These are phyloP conservation scores for Maniola jurtina DNA, from an alignment of 1,140 invertebrate species.

Conservation along the genomic window DNA sequence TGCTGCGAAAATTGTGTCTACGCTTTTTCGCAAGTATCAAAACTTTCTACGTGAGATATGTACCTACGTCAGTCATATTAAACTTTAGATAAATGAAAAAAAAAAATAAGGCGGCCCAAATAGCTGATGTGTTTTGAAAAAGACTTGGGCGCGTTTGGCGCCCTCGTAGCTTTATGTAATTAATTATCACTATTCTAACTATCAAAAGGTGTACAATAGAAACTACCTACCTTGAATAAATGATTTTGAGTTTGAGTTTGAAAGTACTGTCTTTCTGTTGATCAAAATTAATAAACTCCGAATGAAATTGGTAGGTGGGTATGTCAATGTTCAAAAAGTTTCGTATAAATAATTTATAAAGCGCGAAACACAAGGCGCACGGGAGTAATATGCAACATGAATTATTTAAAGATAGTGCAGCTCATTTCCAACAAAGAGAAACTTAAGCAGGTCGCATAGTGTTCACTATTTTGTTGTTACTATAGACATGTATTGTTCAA, in stretches of 20 bases:
- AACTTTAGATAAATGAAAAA: no score
- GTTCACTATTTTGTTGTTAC: slow-evolving; percentile 27
- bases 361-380: slow-evolving; percentile 30
- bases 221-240: no score
- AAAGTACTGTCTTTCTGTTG: background rate
- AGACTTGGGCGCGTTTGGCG: no score
- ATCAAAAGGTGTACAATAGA: no score
- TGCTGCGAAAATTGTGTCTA: background rate
- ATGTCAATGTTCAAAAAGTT: slow-evolving; percentile 23
- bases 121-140: no score
- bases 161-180: no score
- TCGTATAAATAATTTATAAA: slow-evolving; percentile 30
- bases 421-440: slow-evolving; percentile 25
- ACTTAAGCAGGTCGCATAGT: slow-evolving; percentile 31
- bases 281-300: slow-evolving; percentile 8
- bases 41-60: no score
- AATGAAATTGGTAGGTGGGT: slow-evolving; percentile 9
- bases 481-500: slow-evolving; percentile 30
- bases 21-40: background rate
- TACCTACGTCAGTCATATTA: no score
- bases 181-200: no score
- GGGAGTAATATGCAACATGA: slow-evolving; percentile 34
- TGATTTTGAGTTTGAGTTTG: no score
- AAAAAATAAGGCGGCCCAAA: no score
- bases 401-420: slow-evolving; percentile 36